phyloP scores from a whole-genome alignment of 2,797 vertebrate species.

The Gymnocypris eckloni region DNA sequence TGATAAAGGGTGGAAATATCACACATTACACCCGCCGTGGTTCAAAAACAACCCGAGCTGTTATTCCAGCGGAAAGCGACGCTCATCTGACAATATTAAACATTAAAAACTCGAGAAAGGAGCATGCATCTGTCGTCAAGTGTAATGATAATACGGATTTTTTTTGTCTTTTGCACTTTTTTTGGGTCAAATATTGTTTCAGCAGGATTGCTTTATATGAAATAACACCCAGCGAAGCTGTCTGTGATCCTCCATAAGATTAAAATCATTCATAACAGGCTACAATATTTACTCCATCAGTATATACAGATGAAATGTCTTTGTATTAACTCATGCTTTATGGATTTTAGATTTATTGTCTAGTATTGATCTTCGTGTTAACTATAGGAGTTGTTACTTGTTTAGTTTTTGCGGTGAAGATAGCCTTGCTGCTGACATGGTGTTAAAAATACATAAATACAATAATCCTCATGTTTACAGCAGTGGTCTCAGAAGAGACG shows the following conservation, averaged over 20 bases:
- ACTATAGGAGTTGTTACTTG: too few species aligned
- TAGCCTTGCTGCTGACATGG: too few species aligned
- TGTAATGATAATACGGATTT: neutral
- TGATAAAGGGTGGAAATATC: neutral
- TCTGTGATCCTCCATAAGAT: too few species aligned
- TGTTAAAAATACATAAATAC: too few species aligned
- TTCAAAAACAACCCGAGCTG: neutral
- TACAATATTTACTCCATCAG: too few species aligned
- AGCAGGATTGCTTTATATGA: neutral
- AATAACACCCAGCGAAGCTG: too few species aligned
- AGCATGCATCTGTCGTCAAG: too few species aligned
- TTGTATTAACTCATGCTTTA: neutral
- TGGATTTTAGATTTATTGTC: too few species aligned
- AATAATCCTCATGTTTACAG: neutral
- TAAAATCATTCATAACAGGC: too few species aligned
- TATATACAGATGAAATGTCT: neutral
- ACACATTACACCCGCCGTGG: neutral
- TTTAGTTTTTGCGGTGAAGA: too few species aligned
- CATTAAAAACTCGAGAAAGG: neutral
- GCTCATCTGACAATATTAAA: neutral
- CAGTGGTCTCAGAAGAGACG: neutral
- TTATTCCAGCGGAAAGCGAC: neutral
- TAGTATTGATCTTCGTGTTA: too few species aligned
- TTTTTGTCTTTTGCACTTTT: neutral
- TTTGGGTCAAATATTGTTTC: neutral